Evolutionary conservation across 1,140 invertebrate species (phyloP).

Genomic region (Hycleus cichorii): DNA sequence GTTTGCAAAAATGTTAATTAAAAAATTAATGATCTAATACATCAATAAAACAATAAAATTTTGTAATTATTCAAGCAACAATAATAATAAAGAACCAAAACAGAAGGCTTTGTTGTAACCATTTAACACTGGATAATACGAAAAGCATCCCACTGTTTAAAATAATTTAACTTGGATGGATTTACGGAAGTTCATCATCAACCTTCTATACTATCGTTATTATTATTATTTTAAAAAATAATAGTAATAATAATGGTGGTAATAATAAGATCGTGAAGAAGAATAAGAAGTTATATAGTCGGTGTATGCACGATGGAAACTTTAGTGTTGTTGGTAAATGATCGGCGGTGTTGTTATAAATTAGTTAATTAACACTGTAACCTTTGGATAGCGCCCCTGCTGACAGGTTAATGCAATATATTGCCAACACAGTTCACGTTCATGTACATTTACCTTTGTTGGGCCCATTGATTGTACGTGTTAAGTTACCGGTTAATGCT

Average conservation of each 20-base stretch:
- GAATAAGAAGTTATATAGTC: no score
- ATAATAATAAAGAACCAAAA: no score
- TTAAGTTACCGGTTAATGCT: background rate
- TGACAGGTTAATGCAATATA: conserved; percentile 25
- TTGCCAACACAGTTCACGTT: conserved; percentile 14
- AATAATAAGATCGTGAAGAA: no score
- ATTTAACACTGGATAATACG: conserved; percentile 12
- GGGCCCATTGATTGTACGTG: background rate
- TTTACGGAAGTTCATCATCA: conserved; percentile 17
- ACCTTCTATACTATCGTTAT: background rate
- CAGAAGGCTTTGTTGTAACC: background rate
- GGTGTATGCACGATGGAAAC: background rate
- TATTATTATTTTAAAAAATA: no score
- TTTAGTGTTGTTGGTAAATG: conserved; percentile 7
- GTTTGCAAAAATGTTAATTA: no score
- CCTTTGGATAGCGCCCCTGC: conserved; percentile 23
- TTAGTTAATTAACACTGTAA: conserved; percentile 28
- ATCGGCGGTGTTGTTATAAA: conserved; percentile 23
- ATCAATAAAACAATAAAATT: no score
- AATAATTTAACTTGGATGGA: conserved; percentile 16
- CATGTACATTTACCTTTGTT: background rate
- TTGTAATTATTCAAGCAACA: no score
- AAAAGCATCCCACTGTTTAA: conserved; percentile 20
- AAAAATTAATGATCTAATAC: no score
- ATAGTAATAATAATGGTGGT: no score